These are phyloP conservation scores for Halictus ligatus DNA, from an alignment of 2,888 invertebrate species.

Conservation along the genomic window DNA sequence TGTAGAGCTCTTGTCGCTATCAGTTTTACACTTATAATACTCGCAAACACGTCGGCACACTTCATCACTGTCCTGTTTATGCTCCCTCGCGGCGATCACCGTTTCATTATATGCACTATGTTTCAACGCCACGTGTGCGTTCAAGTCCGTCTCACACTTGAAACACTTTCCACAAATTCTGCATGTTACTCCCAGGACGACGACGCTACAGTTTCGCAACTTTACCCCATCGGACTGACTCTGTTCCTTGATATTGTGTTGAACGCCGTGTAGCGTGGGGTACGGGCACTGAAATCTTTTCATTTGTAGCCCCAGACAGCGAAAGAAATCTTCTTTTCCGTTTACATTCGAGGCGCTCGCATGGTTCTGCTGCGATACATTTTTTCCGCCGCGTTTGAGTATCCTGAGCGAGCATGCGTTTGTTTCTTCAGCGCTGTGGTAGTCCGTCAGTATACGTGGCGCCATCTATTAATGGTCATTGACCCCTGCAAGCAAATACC, in stretches of 20 bases:
- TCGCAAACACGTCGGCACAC: background rate
- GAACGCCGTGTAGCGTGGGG: background rate
- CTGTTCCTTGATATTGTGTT: background rate
- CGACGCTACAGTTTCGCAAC: conserved; percentile 71
- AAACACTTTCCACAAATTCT: conserved; percentile 68
- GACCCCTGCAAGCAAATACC: conserved; percentile 20
- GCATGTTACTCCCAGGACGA: conserved; percentile 69
- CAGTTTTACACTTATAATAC: background rate
- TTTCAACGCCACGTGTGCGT: conserved; percentile 53
- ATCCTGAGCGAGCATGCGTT: conserved; percentile 35
- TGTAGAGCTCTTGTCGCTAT: background rate
- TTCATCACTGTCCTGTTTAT: background rate
- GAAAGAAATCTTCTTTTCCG: conserved; percentile 64
- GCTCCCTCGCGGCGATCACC: background rate
- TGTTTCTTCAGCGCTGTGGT: conserved; percentile 18
- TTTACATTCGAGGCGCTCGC: conserved; percentile 19
- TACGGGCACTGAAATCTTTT: conserved; percentile 8
- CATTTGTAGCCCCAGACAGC: conserved; percentile 61
- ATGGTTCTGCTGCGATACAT: background rate
- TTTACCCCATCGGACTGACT: conserved; percentile 31
- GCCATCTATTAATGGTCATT: conserved; percentile 51
- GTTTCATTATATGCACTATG: conserved; percentile 41
- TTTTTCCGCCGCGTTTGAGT: conserved; percentile 23
- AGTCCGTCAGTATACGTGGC: conserved; percentile 38
- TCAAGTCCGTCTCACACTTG: conserved; percentile 73